A percentile compares a stretch with the other conserved stretches of the same genome.
Evolutionary conservation across 1,140 invertebrate genomes (phyloP).

Genomic region (Aricia agestis): DNA sequence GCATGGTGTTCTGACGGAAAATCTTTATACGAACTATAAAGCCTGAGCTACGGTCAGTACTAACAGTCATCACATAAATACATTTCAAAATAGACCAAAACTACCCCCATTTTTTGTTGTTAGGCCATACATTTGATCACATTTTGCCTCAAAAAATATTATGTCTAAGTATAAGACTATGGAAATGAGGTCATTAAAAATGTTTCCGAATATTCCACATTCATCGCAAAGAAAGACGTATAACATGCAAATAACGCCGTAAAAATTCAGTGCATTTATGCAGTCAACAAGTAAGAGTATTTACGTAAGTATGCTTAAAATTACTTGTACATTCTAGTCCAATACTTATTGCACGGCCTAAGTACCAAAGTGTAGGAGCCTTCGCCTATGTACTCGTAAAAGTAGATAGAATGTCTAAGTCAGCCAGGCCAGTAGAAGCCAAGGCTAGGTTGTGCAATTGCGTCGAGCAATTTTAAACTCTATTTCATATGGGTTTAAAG

Average conservation of each 20-base stretch:
- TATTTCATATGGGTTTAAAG: conserved; percentile 35
- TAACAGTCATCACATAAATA: no score
- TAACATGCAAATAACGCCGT: background rate
- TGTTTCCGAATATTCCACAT: no score
- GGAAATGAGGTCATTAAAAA: no score
- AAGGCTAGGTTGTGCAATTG: conserved; percentile 64
- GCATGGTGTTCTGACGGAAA: no score
- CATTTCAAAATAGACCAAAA: no score
- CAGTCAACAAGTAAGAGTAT: conserved; percentile 11
- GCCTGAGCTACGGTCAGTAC: no score
- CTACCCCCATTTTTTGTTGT: no score
- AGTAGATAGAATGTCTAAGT: conserved; percentile 77
- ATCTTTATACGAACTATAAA: no score
- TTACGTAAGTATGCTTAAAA: conserved; percentile 39
- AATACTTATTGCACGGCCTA: conserved; percentile 50
- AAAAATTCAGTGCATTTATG: conserved; percentile 1
- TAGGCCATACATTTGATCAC: no score
- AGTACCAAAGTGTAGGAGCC: conserved; percentile 66
- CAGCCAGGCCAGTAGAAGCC: conserved; percentile 74
- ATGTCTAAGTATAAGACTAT: no score
- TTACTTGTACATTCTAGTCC: conserved; percentile 46
- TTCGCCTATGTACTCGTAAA: conserved; percentile 73
- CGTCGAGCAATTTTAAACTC: conserved; percentile 39
- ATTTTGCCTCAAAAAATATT: no score
- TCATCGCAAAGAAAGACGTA: no score